phyloP scores from a whole-genome alignment of 2,797 vertebrate species.

The Xerus rutilus region DNA sequence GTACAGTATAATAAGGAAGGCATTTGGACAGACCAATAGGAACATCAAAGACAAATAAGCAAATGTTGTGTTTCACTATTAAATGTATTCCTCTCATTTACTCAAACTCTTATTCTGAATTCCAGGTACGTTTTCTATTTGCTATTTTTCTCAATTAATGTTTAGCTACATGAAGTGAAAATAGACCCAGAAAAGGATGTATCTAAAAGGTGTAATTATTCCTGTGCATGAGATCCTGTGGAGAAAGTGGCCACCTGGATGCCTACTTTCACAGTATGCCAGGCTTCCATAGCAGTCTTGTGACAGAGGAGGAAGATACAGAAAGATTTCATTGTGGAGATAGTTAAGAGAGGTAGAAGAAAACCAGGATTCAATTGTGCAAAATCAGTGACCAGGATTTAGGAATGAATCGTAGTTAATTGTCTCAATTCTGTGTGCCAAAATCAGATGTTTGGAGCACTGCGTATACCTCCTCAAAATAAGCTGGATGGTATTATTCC shows the following conservation, averaged over 20 bases:
- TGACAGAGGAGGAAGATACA: background rate
- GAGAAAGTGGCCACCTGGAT: background rate
- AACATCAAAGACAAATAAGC: conserved; percentile 17
- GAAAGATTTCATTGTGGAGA: background rate
- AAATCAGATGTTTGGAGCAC: background rate
- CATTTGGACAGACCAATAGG: background rate
- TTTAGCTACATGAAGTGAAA: conserved; percentile 47
- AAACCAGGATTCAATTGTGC: conserved; percentile 26
- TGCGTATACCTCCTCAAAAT: background rate
- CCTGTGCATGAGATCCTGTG: background rate
- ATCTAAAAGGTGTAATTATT: background rate
- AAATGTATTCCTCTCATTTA: conserved; percentile 2
- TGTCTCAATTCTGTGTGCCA: background rate
- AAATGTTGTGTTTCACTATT: conserved; percentile 3
- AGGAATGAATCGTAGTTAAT: background rate
- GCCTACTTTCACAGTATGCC: background rate
- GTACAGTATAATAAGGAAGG: background rate
- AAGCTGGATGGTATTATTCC: background rate
- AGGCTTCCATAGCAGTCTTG: background rate
- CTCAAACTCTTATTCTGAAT: conserved; percentile 24
- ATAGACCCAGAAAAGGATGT: background rate
- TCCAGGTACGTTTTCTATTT: background rate
- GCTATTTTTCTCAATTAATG: background rate
- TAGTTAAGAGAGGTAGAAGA: background rate
- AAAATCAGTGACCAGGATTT: background rate